Percentiles rank a stretch among this genome's conserved stretches.
Conservation (phyloP, 2,888 invertebrate genomes). For the Ophion ventricosus region DNA sequence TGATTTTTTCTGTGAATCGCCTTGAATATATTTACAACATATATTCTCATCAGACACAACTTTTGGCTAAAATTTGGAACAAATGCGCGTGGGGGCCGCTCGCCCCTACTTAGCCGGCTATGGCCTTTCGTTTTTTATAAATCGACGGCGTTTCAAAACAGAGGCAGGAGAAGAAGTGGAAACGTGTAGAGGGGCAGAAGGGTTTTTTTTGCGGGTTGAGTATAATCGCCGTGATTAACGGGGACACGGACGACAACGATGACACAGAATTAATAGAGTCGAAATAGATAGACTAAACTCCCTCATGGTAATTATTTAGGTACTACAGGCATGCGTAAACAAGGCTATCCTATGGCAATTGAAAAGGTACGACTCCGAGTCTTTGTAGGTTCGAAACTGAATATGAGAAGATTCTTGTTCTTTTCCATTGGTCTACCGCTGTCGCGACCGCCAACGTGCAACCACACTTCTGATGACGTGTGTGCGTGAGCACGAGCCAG, state of each 20-base stretch:
- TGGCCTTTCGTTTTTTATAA: constrained; percentile 79
- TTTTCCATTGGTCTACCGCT: no score
- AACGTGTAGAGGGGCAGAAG: constrained; percentile 47
- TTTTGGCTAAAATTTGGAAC: no score
- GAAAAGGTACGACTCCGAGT: background rate
- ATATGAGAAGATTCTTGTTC: no score
- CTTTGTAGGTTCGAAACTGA: background rate
- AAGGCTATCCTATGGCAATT: background rate
- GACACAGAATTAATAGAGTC: constrained; percentile 38
- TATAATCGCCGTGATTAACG: constrained; percentile 46
- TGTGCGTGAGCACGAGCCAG: background rate
- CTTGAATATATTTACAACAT: no score
- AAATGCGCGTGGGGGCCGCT: no score
- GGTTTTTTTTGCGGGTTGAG: constrained; percentile 45
- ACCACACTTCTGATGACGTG: background rate
- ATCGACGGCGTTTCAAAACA: constrained; percentile 69
- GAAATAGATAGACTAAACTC: constrained; percentile 54
- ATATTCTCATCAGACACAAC: no score
- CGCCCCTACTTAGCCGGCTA: no score
- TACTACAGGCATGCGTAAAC: background rate
- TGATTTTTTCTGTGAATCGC: no score
- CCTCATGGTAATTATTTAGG: constrained; percentile 8
- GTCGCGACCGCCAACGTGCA: background rate
- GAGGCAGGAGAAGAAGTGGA: constrained; percentile 61
- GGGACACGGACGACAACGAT: constrained; percentile 17